Evolutionary conservation across 2,797 vertebrate species (phyloP).

Genomic region (Neoniphon sammara): DNA sequence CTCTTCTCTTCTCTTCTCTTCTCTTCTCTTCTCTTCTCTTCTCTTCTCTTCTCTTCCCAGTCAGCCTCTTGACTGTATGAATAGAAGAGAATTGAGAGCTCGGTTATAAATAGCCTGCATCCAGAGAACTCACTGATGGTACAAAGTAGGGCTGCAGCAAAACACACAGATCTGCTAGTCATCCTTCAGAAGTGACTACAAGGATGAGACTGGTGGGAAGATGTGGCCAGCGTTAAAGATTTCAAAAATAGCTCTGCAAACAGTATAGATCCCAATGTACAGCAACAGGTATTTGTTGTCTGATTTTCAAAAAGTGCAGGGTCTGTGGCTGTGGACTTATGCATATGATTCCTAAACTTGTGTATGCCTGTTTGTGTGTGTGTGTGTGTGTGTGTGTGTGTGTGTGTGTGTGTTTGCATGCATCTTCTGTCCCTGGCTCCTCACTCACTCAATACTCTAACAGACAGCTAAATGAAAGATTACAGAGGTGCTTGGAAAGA

Average conservation of each 20-base stretch:
- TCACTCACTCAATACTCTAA: background rate
- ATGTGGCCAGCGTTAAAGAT: background rate
- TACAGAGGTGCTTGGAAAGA: background rate
- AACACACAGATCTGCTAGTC: constrained; percentile 13
- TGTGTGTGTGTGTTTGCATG: background rate
- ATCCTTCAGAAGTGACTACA: constrained; percentile 15
- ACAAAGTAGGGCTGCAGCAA: constrained; percentile 29
- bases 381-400: background rate
- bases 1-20: background rate
- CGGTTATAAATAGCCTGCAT: constrained; percentile 44
- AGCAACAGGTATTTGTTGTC: background rate
- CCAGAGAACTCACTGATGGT: constrained; percentile 25
- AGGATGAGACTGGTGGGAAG: background rate
- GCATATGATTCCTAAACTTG: constrained; percentile 11
- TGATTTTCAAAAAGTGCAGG: background rate
- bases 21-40: background rate
- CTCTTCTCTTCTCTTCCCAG: constrained; percentile 2
- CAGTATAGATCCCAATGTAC: constrained; percentile 9
- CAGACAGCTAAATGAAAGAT: background rate
- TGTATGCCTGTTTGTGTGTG: constrained; percentile 47
- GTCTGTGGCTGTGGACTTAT: background rate
- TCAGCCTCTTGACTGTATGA: constrained; percentile 22
- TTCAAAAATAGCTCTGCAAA: background rate
- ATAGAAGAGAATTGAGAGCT: constrained; percentile 18
- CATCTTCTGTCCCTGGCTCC: too few species aligned